A percentile compares a stretch with the other conserved stretches of the same genome.
Conservation (phyloP, 2,797 vertebrate genomes). For the Fringilla coelebs region DNA sequence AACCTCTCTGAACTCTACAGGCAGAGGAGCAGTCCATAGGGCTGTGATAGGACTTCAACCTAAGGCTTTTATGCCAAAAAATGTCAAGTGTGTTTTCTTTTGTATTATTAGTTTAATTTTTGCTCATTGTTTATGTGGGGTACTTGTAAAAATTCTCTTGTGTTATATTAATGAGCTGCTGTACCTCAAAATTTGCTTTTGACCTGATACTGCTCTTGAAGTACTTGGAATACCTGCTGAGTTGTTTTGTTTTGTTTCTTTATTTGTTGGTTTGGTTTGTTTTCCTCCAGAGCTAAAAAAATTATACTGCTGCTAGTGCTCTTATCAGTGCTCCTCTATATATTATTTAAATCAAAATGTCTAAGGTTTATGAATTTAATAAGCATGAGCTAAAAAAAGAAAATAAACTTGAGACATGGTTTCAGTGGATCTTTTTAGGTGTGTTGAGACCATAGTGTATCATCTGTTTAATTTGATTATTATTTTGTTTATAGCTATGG, state of each 20-base stretch:
- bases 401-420: background rate
- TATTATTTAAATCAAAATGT: background rate
- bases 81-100: background rate
- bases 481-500: background rate
- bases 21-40: background rate
- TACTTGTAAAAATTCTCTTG: background rate
- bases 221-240: background rate
- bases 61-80: background rate
- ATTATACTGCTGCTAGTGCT: background rate
- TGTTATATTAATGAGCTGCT: background rate
- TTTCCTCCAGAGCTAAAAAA: background rate
- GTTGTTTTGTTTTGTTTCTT: background rate
- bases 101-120: background rate
- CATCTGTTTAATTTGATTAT: background rate
- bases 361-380: background rate
- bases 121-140: accelerated
- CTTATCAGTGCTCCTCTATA: background rate
- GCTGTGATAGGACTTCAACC: background rate
- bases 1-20: background rate
- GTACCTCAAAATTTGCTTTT: background rate
- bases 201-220: background rate
- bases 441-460: background rate
- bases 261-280: background rate
- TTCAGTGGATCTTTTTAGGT: background rate
- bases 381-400: background rate